These are phyloP conservation scores for Scolopax rusticola DNA, from an alignment of 2,797 vertebrate genomes.

Conservation along the genomic window DNA sequence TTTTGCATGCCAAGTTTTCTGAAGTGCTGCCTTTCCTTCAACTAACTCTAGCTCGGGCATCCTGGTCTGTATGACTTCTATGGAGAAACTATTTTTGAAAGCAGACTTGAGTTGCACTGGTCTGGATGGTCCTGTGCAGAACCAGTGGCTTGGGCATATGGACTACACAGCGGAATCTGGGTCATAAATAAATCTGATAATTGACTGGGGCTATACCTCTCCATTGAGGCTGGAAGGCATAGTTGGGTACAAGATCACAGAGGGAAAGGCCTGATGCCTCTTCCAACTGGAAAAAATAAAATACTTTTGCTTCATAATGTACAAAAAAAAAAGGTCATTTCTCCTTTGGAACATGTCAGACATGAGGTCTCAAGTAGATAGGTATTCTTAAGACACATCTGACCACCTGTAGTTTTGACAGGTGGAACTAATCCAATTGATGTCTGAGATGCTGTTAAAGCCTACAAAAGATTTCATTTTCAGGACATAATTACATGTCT, in stretches of 20 bases:
- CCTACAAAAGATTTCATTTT: conserved; percentile 29
- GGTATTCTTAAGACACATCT: not conserved
- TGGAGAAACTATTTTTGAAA: not conserved
- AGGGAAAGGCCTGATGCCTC: not conserved
- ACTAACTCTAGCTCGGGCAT: accelerated
- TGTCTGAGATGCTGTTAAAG: not conserved
- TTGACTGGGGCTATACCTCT: not conserved
- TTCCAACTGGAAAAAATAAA: not conserved
- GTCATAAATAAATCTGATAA: not conserved
- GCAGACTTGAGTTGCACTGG: not conserved
- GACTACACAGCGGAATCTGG: not conserved
- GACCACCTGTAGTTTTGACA: not conserved
- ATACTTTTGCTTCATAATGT: not conserved
- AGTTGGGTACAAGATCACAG: not conserved
- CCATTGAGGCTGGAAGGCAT: accelerated
- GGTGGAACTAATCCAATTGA: not conserved
- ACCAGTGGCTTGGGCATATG: not conserved
- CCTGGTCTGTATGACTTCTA: not conserved
- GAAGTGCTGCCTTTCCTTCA: not conserved
- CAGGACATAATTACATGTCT: not conserved
- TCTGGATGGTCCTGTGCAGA: not conserved
- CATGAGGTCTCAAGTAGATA: not conserved
- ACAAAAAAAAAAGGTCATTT: not conserved
- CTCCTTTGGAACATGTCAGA: not conserved
- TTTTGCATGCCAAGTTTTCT: not conserved